These are phyloP conservation scores for Carassius gibelio DNA, from an alignment of 2,113 vertebrate species.

Conservation along the genomic window DNA sequence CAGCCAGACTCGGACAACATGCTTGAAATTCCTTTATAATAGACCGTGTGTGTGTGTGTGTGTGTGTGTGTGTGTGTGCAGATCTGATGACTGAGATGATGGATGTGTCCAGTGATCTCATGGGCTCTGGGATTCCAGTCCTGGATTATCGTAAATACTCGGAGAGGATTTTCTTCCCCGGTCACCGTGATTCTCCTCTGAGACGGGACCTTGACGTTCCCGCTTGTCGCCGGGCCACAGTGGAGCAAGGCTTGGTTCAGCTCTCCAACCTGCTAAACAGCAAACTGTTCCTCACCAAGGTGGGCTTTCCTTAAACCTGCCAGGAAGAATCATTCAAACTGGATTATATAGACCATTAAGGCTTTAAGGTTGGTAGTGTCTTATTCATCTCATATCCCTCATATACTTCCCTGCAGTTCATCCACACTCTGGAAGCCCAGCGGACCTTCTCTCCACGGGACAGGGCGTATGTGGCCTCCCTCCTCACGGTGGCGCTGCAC, in stretches of 20 bases:
- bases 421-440: constrained; percentile 94
- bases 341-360: not conserved
- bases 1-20: not conserved
- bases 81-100: constrained; percentile 99
- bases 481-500: constrained; percentile 91
- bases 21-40: not conserved
- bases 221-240: constrained; percentile 86
- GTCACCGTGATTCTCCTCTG: constrained; percentile 89
- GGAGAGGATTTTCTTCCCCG: constrained; percentile 95
- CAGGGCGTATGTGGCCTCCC: constrained; percentile 90
- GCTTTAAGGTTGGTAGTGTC: not conserved
- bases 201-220: constrained; percentile 90
- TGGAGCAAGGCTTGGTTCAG: constrained; percentile 93
- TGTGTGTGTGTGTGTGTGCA: constrained; percentile 58
- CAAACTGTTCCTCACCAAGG: constrained; percentile 98
- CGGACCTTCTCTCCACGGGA: constrained; percentile 92
- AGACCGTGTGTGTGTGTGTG: not conserved
- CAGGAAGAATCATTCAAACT: not conserved
- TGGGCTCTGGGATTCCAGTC: constrained; percentile 94
- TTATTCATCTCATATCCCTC: not conserved
- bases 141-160: constrained; percentile 91
- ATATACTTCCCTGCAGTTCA: constrained; percentile 75
- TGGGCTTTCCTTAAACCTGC: constrained; percentile 54
- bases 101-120: constrained; percentile 94
- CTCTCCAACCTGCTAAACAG: constrained; percentile 97